phyloP scores from a whole-genome alignment of 2,797 vertebrate species.

The Pipistrellus kuhlii region DNA sequence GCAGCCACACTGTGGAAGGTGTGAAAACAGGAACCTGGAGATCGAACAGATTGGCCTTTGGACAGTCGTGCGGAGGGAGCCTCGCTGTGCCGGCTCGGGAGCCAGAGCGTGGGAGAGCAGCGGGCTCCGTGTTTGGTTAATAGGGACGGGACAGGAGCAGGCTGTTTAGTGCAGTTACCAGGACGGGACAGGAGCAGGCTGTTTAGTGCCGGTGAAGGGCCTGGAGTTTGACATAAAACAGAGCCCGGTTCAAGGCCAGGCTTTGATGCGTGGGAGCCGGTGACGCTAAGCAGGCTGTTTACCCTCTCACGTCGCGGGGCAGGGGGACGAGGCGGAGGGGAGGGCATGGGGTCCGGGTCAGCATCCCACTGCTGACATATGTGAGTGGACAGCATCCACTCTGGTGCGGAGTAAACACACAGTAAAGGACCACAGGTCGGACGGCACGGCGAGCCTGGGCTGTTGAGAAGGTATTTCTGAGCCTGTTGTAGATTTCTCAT shows the following conservation, averaged over 20 bases:
- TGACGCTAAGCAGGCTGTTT: not conserved
- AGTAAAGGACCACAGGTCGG: not conserved
- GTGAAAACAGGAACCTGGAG: slow-evolving; percentile 53
- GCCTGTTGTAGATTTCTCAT: not conserved
- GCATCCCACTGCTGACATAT: not conserved
- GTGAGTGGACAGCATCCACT: not conserved
- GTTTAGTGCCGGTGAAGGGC: not conserved
- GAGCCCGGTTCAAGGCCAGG: not conserved
- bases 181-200: not conserved
- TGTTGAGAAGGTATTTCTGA: not conserved
- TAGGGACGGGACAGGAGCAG: not conserved
- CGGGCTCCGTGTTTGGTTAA: not conserved
- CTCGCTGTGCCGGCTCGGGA: not conserved
- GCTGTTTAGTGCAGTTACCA: not conserved
- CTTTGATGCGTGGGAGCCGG: not conserved
- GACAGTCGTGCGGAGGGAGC: not conserved
- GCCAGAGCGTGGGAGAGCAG: not conserved
- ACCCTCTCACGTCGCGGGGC: not conserved
- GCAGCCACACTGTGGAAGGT: slow-evolving; percentile 14
- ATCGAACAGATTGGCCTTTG: slow-evolving; percentile 27
- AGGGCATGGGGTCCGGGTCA: not conserved
- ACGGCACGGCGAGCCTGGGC: not conserved
- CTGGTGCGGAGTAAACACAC: not conserved
- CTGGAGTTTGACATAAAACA: slow-evolving; percentile 42
- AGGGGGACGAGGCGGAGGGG: not conserved